Percentiles rank a stretch among this genome's conserved stretches.
phyloP scores from a whole-genome alignment of 1,140 invertebrate genomes.

The Sycobia sp. region DNA sequence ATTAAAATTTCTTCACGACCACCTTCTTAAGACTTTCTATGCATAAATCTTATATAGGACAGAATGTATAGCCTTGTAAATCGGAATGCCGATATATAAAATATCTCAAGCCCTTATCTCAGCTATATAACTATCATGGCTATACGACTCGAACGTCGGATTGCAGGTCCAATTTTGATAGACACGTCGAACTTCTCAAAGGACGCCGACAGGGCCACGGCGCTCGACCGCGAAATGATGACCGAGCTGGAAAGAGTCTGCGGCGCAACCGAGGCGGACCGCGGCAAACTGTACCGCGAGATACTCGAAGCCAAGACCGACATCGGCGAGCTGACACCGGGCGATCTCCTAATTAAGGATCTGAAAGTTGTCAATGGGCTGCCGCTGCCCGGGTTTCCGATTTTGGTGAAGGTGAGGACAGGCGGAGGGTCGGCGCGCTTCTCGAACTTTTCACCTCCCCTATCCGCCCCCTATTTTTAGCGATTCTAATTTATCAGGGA shows the following conservation, averaged over 20 bases:
- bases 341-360: slow-evolving; percentile 70
- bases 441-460: slow-evolving; percentile 4
- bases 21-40: too few relatives aligned
- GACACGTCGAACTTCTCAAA: slow-evolving; percentile 74
- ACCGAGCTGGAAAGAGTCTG: slow-evolving; percentile 56
- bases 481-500: too few relatives aligned
- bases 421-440: too few relatives aligned
- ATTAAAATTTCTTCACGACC: too few relatives aligned
- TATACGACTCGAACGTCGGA: too few relatives aligned
- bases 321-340: slow-evolving; percentile 60
- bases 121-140: too few relatives aligned
- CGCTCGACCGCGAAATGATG: slow-evolving; percentile 66
- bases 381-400: slow-evolving; percentile 66
- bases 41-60: too few relatives aligned
- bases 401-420: slow-evolving; percentile 58
- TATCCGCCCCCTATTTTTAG: too few relatives aligned
- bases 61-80: too few relatives aligned
- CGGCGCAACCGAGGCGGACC: slow-evolving; percentile 2
- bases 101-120: too few relatives aligned
- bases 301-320: slow-evolving; percentile 67
- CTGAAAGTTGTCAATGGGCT: slow-evolving; percentile 66
- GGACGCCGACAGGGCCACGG: slow-evolving; percentile 67
- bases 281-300: slow-evolving; percentile 58
- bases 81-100: too few relatives aligned
- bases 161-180: slow-evolving; percentile 72